phyloP scores from a whole-genome alignment of 2,797 vertebrate genomes.

The Esox lucius region DNA sequence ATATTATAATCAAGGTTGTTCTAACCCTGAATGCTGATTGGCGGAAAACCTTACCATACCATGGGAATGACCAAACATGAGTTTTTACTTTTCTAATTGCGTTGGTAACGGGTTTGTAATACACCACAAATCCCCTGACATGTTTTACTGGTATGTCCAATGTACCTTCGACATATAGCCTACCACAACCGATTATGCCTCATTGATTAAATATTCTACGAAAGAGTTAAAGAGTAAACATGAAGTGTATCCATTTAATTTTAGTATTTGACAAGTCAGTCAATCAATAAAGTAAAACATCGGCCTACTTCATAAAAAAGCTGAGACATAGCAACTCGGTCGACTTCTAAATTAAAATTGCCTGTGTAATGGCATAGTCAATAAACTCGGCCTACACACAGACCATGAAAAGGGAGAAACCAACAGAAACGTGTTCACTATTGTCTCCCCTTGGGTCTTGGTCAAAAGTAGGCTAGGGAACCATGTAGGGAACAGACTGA shows the following conservation, averaged over 20 bases:
- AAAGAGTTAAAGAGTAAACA: neutral
- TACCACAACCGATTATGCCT: no score
- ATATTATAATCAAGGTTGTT: no score
- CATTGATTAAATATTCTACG: neutral
- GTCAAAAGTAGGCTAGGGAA: neutral
- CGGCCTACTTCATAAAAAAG: slow-evolving; percentile 8
- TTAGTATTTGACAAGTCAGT: neutral
- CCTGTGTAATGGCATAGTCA: slow-evolving; percentile 19
- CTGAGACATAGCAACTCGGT: neutral
- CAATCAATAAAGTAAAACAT: slow-evolving; percentile 10
- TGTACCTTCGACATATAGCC: no score
- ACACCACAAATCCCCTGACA: no score
- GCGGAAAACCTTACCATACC: no score
- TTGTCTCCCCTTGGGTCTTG: neutral
- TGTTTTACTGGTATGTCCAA: no score
- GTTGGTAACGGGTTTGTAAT: no score
- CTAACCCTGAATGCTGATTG: no score
- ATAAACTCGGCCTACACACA: slow-evolving; percentile 17
- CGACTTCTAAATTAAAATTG: slow-evolving; percentile 2
- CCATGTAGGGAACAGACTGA: neutral
- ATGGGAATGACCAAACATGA: no score
- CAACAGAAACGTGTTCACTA: neutral
- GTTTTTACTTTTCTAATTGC: no score
- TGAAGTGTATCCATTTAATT: neutral
- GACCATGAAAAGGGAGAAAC: neutral